Evolutionary conservation across 1,140 invertebrate genomes (phyloP).

Genomic region (Diorhabda elongata): DNA sequence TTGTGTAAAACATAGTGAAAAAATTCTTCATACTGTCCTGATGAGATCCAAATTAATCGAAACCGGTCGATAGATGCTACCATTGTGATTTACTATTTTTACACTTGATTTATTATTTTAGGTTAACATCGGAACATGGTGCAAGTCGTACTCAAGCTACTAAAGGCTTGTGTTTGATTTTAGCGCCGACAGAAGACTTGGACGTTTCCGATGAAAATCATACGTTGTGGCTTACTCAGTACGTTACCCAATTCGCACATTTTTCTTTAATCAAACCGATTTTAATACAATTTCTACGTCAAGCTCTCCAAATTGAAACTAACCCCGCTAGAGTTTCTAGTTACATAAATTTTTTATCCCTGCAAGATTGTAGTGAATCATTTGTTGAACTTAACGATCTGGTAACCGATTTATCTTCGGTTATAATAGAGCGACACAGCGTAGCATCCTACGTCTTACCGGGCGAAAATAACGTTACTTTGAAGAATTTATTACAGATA

Average conservation of each 20-base stretch:
- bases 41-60: too few species aligned
- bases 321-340: slow-evolving; percentile 77
- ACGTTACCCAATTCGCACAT: slow-evolving; percentile 69
- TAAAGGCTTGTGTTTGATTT: slow-evolving; percentile 57
- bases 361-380: slow-evolving; percentile 64
- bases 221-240: slow-evolving; percentile 71
- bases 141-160: slow-evolving; percentile 74
- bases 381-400: slow-evolving; percentile 61
- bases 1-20: too few species aligned
- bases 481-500: slow-evolving; percentile 73
- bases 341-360: slow-evolving; percentile 83
- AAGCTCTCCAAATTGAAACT: slow-evolving; percentile 89
- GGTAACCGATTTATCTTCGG: slow-evolving; percentile 76
- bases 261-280: slow-evolving; percentile 64
- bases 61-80: too few species aligned
- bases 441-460: slow-evolving; percentile 83
- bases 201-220: slow-evolving; percentile 32
- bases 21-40: too few species aligned
- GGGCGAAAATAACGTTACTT: slow-evolving; percentile 56
- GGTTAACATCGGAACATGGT: slow-evolving; percentile 74
- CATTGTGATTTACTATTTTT: too few species aligned
- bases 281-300: slow-evolving; percentile 65
- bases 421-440: slow-evolving; percentile 89
- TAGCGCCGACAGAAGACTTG: slow-evolving; percentile 49
- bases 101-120: not conserved